Evolutionary conservation across 2,113 vertebrate species (phyloP).

Genomic region (Ursus arctos): DNA sequence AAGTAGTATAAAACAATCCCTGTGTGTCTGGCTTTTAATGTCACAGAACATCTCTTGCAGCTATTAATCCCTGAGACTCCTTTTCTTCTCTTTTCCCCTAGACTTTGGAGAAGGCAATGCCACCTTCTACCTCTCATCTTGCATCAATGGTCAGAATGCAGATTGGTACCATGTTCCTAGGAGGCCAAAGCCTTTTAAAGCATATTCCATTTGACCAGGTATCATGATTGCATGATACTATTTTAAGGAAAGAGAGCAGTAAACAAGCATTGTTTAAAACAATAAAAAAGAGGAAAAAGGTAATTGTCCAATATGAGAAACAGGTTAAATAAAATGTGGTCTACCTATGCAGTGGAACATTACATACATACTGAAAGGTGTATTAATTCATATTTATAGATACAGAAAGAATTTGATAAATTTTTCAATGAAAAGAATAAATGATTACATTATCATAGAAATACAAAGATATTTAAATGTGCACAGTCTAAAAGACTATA

Average conservation of each 20-base stretch:
- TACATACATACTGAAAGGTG: background rate
- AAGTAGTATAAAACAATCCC: background rate
- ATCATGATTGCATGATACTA: background rate
- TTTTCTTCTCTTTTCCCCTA: background rate
- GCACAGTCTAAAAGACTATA: background rate
- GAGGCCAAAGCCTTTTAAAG: slow-evolving; percentile 40
- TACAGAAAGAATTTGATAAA: background rate
- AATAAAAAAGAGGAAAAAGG: background rate
- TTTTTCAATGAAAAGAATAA: background rate
- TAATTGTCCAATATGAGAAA: background rate
- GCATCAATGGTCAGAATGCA: background rate
- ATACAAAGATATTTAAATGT: slow-evolving; percentile 21
- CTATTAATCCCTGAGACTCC: background rate
- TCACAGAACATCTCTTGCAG: background rate
- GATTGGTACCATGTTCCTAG: background rate
- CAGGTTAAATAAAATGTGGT: background rate
- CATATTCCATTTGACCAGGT: background rate
- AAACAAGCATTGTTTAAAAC: background rate
- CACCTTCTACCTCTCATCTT: background rate
- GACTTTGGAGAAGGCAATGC: background rate
- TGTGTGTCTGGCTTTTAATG: background rate
- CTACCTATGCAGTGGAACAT: background rate
- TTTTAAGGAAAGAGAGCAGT: slow-evolving; percentile 27
- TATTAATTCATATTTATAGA: background rate
- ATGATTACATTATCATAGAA: background rate